These are phyloP conservation scores for Plusia festucae DNA, from an alignment of 2,888 invertebrate species.

Conservation along the genomic window DNA sequence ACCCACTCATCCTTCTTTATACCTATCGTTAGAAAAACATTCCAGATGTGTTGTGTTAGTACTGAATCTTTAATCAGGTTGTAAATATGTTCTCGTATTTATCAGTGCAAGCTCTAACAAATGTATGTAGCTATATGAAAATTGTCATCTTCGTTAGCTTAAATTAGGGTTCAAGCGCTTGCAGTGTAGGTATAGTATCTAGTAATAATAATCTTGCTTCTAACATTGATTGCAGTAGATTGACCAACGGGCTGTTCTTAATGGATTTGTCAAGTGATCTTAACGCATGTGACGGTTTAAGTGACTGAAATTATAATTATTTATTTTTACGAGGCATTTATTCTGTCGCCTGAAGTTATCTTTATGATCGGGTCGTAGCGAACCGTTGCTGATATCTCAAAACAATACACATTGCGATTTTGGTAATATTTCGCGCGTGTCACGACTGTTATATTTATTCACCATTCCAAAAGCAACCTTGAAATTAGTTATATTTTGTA, in stretches of 20 bases:
- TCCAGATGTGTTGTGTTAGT: conserved; percentile 23
- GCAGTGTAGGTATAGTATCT: conserved; percentile 11
- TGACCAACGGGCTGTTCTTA: conserved; percentile 40
- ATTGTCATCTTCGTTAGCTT: background rate
- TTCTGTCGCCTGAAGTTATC: conserved; percentile 32
- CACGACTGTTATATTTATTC: conserved; percentile 37
- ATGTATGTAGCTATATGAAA: conserved; percentile 3
- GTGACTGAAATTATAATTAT: conserved; percentile 59
- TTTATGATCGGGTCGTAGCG: conserved; percentile 17
- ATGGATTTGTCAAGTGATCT: conserved; percentile 39
- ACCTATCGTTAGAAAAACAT: conserved; percentile 12
- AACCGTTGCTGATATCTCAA: conserved; percentile 3
- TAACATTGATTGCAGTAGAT: conserved; percentile 42
- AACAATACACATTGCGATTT: conserved; percentile 9
- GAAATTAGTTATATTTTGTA: conserved; percentile 56
- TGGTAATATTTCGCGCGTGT: conserved; percentile 9
- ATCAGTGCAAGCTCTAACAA: conserved; percentile 16
- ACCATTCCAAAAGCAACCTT: conserved; percentile 60
- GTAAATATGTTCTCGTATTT: conserved; percentile 19
- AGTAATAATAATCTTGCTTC: conserved; percentile 21
- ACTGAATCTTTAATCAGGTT: conserved; percentile 7
- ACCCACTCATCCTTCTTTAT: background rate
- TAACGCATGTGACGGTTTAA: conserved; percentile 40
- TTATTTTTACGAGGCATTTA: conserved; percentile 56
- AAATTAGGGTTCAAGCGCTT: conserved; percentile 40